Conservation (phyloP, 2,113 vertebrate species). For the Fulica atra region DNA sequence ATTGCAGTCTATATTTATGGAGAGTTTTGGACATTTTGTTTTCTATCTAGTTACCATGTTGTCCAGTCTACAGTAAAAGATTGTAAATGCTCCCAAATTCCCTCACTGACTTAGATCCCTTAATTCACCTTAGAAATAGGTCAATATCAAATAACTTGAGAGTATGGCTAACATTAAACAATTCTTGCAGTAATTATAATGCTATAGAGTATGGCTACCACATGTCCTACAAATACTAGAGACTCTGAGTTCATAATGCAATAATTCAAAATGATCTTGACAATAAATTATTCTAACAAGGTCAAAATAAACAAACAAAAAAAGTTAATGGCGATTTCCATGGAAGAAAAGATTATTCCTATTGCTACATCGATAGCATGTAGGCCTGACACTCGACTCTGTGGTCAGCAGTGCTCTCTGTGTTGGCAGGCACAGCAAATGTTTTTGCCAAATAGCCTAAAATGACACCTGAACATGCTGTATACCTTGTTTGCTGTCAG, state of each 20-base stretch:
- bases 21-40: neutral
- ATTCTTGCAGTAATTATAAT: neutral
- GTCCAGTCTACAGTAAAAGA: neutral
- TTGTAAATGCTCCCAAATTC: neutral
- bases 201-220: neutral
- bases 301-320: neutral
- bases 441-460: neutral
- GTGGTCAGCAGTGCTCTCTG: neutral
- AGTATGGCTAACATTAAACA: neutral
- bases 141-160: neutral
- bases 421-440: neutral
- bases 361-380: neutral
- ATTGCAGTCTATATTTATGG: neutral
- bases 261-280: neutral
- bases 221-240: neutral
- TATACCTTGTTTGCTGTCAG: neutral
- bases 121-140: neutral
- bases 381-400: neutral
- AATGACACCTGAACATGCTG: neutral
- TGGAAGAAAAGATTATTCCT: neutral
- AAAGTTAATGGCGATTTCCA: neutral
- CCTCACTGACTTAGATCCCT: neutral
- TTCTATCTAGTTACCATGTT: neutral
- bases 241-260: neutral
- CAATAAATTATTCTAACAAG: neutral